phyloP scores from a whole-genome alignment of 2,888 invertebrate species.

The Crioceris asparagi region DNA sequence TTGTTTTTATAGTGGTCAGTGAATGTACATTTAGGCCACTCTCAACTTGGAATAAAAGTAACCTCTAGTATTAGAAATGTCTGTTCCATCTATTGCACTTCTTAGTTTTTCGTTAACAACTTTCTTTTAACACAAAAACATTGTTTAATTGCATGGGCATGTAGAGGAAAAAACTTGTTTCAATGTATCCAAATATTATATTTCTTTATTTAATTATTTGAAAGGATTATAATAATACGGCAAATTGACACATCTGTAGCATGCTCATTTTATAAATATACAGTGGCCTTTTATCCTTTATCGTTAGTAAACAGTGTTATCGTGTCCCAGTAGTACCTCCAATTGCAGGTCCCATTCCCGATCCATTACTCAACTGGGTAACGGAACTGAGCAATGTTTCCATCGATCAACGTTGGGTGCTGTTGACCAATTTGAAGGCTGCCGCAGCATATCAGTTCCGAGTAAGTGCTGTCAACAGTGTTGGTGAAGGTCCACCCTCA shows the following conservation, averaged over 20 bases:
- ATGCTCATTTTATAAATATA: slow-evolving; percentile 22
- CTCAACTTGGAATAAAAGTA: no score
- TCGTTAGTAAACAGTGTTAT: slow-evolving; percentile 22
- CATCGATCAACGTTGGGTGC: slow-evolving; percentile 63
- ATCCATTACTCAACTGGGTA: slow-evolving; percentile 77
- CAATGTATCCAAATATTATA: slow-evolving; percentile 4
- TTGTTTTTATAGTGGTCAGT: no score
- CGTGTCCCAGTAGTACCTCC: slow-evolving; percentile 37
- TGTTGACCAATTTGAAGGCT: slow-evolving; percentile 80
- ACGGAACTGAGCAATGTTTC: slow-evolving; percentile 81
- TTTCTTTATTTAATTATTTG: background rate
- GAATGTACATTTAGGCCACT: no score
- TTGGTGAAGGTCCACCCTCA: slow-evolving; percentile 89
- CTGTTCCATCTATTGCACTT: no score
- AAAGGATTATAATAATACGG: background rate
- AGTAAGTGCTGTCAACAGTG: slow-evolving; percentile 92
- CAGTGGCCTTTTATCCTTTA: slow-evolving; percentile 10
- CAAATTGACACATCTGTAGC: slow-evolving; percentile 8
- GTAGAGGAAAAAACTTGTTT: slow-evolving; percentile 14
- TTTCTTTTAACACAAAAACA: slow-evolving; percentile 31
- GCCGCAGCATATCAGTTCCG: slow-evolving; percentile 94
- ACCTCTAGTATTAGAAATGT: no score
- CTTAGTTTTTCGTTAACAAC: no score
- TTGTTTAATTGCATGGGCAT: slow-evolving; percentile 30
- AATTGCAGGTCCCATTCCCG: slow-evolving; percentile 71